Evolutionary conservation across 2,113 vertebrate species (phyloP).

Genomic region (Eidolon helvum): DNA sequence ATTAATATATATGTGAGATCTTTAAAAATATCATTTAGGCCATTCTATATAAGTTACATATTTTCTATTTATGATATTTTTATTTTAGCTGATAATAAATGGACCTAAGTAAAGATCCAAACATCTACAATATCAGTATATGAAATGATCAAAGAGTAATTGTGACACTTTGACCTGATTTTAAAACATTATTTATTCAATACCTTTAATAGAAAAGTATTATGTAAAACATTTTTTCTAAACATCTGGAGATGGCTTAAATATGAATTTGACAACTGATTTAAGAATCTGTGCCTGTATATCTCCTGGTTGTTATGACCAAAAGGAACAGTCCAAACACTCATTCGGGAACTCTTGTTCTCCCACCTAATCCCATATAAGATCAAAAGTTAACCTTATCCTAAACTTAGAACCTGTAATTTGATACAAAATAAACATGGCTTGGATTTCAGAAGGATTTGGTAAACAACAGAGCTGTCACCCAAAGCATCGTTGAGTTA

Average conservation of each 20-base stretch:
- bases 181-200: constrained; percentile 35
- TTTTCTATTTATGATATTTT: constrained; percentile 54
- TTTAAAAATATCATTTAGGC: constrained; percentile 48
- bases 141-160: background rate
- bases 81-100: constrained; percentile 37
- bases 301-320: background rate
- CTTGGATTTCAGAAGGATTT: constrained; percentile 1
- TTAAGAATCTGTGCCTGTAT: background rate
- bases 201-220: background rate
- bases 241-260: background rate
- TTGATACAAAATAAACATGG: background rate
- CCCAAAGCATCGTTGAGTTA: background rate
- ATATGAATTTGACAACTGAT: background rate
- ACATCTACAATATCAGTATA: background rate
- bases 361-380: background rate
- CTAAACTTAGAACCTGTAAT: background rate
- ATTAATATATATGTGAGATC: constrained; percentile 71
- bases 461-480: background rate
- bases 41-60: constrained; percentile 56
- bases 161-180: background rate
- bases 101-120: constrained; percentile 7
- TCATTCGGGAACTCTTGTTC: background rate
- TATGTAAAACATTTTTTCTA: background rate
- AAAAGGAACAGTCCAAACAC: background rate
- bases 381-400: background rate